Evolutionary conservation across 2,888 invertebrate species (phyloP).

Genomic region (Gortyna flavago): DNA sequence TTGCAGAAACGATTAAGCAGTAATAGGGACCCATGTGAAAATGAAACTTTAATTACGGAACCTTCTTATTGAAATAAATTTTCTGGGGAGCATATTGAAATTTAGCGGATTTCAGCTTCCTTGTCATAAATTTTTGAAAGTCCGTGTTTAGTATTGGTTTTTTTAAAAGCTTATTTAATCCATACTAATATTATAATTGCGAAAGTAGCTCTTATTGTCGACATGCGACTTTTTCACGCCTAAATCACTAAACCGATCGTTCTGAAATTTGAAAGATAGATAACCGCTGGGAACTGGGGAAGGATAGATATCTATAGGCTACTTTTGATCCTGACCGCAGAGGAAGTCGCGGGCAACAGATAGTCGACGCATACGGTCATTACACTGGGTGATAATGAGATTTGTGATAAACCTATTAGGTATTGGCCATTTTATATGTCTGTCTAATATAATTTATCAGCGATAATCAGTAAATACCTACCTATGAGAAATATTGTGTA

Average conservation of each 20-base stretch:
- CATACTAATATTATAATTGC: not conserved
- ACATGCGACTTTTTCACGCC: not conserved
- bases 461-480: not conserved
- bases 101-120: not conserved
- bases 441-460: not conserved
- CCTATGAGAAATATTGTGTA: not conserved
- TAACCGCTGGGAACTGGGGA: not conserved
- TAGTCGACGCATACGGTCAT: not conserved
- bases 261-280: too few species aligned
- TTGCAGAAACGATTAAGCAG: conserved; percentile 6
- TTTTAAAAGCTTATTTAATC: not conserved
- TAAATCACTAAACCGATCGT: too few species aligned
- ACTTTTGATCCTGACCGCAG: not conserved
- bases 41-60: not conserved
- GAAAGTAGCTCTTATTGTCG: not conserved
- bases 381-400: not conserved
- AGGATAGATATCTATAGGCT: not conserved
- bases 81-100: not conserved
- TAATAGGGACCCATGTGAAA: not conserved
- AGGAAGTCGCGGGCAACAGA: not conserved
- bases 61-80: not conserved
- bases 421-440: not conserved
- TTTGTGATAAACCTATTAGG: not conserved
- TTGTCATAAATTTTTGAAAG: not conserved
- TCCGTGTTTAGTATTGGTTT: not conserved